Evolutionary conservation across 2,797 vertebrate genomes (phyloP).

Genomic region (Coreius guichenoti): DNA sequence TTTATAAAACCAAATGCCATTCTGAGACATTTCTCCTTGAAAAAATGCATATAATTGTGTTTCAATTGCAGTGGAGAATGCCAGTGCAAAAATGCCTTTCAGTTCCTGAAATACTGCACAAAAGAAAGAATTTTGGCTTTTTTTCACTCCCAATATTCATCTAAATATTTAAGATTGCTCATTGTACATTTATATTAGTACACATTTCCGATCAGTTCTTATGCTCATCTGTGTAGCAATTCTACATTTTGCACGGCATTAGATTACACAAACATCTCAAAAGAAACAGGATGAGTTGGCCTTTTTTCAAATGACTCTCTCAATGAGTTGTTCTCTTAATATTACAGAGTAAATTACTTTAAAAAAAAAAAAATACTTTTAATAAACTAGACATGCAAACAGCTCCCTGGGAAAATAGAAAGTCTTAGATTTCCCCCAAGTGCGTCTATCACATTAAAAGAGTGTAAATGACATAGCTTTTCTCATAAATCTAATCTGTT

Average conservation of each 20-base stretch:
- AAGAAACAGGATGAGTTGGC: constrained; percentile 11
- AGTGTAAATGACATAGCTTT: constrained; percentile 45
- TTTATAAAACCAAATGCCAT: constrained; percentile 46
- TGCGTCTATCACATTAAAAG: constrained; percentile 49
- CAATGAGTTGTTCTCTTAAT: constrained; percentile 1
- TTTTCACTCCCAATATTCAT: constrained; percentile 7
- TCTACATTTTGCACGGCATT: constrained; percentile 11
- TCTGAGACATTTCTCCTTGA: constrained; percentile 34
- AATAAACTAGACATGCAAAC: constrained; percentile 40
- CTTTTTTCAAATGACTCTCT: constrained; percentile 18
- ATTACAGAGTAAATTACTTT: neutral
- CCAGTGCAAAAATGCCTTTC: constrained; percentile 17
- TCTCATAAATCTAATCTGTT: constrained; percentile 41
- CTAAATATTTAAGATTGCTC: constrained; percentile 38
- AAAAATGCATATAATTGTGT: constrained; percentile 53
- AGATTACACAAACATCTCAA: constrained; percentile 13
- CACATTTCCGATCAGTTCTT: constrained; percentile 31
- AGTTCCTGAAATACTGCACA: constrained; percentile 20
- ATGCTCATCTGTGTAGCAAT: constrained; percentile 43
- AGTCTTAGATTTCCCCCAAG: constrained; percentile 35
- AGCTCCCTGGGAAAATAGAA: constrained; percentile 21
- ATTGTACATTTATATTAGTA: constrained; percentile 40
- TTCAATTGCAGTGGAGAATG: constrained; percentile 22
- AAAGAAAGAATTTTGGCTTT: constrained; percentile 24
- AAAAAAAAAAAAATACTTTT: constrained; percentile 12